phyloP scores from a whole-genome alignment of 1,140 invertebrate genomes.

The Aphelenchoides fujianensis region DNA sequence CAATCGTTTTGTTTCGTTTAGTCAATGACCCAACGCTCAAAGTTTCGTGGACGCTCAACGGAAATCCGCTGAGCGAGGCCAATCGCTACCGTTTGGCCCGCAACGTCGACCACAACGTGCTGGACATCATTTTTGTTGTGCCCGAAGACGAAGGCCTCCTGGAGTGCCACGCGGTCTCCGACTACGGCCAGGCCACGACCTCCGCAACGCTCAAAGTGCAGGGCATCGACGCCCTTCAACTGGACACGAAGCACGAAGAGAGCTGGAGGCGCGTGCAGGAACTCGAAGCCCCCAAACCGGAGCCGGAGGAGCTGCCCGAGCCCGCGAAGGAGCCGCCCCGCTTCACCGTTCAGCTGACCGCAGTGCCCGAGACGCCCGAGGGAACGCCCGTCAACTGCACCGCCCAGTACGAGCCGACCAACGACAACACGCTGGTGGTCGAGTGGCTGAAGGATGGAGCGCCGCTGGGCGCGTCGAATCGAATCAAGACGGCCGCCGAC shows the following conservation, averaged over 20 bases:
- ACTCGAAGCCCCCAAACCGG: slow-evolving; percentile 76
- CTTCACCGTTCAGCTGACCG: slow-evolving; percentile 68
- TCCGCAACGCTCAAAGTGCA: slow-evolving; percentile 79
- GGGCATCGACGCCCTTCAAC: slow-evolving; percentile 75
- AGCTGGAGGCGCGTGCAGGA: slow-evolving; percentile 75
- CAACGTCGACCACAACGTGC: slow-evolving; percentile 93
- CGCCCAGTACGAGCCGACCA: slow-evolving; percentile 87
- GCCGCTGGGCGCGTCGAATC: slow-evolving; percentile 77
- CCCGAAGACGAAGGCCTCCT: slow-evolving; percentile 89
- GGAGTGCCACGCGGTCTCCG: slow-evolving; percentile 86
- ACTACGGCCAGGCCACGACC: slow-evolving; percentile 84
- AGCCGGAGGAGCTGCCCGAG: slow-evolving; percentile 63
- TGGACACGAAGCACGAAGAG: slow-evolving; percentile 81
- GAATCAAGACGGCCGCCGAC: slow-evolving; percentile 85
- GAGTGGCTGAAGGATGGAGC: slow-evolving; percentile 90
- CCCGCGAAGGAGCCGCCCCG: slow-evolving; percentile 69
- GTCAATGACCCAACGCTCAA: slow-evolving; percentile 64
- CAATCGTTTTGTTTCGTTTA: too few relatives aligned
- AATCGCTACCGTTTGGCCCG: slow-evolving; percentile 90
- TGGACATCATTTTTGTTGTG: slow-evolving; percentile 91
- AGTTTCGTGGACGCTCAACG: slow-evolving; percentile 66
- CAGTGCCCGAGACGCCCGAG: slow-evolving; percentile 66
- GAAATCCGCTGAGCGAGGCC: slow-evolving; percentile 65
- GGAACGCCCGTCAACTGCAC: slow-evolving; percentile 88
- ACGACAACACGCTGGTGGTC: slow-evolving; percentile 83